A percentile compares a stretch with the other conserved stretches of the same genome.
Conservation (phyloP, 2,113 vertebrate species). For the Pitta sordida region DNA sequence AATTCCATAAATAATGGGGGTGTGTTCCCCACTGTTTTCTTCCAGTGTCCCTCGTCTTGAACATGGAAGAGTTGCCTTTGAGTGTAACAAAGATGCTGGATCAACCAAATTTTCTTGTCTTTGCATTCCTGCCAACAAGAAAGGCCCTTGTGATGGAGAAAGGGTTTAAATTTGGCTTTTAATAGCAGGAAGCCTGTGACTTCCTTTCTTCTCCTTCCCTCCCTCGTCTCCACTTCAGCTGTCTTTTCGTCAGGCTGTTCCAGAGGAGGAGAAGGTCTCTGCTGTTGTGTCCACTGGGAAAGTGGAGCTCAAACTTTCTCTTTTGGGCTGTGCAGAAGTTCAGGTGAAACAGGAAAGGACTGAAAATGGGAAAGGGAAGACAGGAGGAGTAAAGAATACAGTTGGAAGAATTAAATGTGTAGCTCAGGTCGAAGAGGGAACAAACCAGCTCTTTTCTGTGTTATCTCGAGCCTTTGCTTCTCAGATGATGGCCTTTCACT, state of each 20-base stretch:
- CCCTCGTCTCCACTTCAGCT: not conserved
- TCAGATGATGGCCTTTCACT: not conserved
- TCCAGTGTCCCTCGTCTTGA: not conserved
- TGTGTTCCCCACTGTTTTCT: not conserved
- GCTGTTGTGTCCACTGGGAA: not conserved
- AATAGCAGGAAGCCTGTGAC: constrained; percentile 49
- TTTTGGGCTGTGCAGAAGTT: not conserved
- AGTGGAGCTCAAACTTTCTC: not conserved
- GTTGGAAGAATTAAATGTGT: not conserved
- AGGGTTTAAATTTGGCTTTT: constrained; percentile 31
- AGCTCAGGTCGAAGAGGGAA: not conserved
- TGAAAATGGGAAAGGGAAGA: not conserved
- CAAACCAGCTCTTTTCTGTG: not conserved
- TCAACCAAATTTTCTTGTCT: not conserved
- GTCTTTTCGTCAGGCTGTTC: not conserved
- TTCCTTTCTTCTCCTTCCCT: constrained; percentile 46
- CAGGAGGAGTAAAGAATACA: not conserved
- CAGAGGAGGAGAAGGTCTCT: not conserved
- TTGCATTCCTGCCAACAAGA: not conserved
- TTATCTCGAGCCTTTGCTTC: not conserved
- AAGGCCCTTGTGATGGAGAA: constrained; percentile 39
- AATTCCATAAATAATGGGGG: not conserved
- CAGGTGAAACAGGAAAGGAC: not conserved
- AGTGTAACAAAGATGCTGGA: not conserved
- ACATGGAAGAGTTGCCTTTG: not conserved